Conservation (phyloP, 2,888 invertebrate species). For the Barypeithes pellucidus region DNA sequence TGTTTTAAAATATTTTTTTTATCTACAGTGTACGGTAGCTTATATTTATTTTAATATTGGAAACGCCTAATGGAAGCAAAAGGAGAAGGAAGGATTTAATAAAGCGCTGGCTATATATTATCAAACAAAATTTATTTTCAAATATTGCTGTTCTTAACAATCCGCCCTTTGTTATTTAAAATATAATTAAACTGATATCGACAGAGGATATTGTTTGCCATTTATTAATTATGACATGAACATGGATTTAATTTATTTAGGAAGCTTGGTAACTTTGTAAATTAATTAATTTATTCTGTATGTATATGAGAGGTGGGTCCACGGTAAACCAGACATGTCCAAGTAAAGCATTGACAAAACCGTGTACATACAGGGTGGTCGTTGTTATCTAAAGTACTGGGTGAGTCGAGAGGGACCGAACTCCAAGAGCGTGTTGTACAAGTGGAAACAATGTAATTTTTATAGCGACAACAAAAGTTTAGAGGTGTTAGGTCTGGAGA, state of each 20-base stretch:
- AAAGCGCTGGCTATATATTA: conserved; percentile 34
- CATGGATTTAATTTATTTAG: not conserved
- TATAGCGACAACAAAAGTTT: no score
- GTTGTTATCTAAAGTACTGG: no score
- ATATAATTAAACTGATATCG: conserved; percentile 3
- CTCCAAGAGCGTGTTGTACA: no score
- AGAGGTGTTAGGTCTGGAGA: no score
- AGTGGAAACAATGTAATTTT: no score
- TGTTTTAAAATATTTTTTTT: not conserved
- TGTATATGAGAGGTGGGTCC: no score
- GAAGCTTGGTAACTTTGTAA: not conserved
- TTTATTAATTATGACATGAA: conserved; percentile 3
- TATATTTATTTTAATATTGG: conserved; percentile 15
- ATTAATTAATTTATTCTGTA: not conserved
- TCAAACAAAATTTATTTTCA: conserved; percentile 8
- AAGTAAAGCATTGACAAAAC: no score
- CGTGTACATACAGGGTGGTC: no score
- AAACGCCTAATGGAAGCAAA: conserved; percentile 27
- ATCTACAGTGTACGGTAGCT: not conserved
- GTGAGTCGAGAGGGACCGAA: no score
- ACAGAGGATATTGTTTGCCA: conserved; percentile 4
- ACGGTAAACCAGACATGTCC: no score
- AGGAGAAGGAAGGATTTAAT: conserved; percentile 29
- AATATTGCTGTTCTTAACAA: conserved; percentile 14
- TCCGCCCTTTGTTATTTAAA: conserved; percentile 7